Conservation (phyloP, 2,113 vertebrate genomes). For the Lynx canadensis region DNA sequence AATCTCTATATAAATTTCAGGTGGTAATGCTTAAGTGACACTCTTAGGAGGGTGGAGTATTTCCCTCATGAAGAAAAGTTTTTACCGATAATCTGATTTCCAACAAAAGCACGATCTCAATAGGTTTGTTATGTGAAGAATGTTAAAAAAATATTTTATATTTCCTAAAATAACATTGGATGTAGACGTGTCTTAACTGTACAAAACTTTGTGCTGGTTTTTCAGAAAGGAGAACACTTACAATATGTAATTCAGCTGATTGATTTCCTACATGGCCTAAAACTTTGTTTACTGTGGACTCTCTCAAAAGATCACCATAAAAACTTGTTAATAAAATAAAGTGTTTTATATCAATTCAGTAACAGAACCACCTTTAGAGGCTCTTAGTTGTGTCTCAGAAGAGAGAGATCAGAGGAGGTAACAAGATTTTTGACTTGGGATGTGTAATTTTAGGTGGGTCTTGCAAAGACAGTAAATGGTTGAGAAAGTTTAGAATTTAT, state of each 20-base stretch:
- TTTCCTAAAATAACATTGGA: neutral
- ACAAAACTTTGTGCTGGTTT: neutral
- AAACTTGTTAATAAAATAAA: neutral
- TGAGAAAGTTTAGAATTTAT: neutral
- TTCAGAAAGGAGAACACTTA: neutral
- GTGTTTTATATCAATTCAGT: neutral
- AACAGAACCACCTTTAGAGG: neutral
- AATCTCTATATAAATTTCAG: conserved; percentile 65
- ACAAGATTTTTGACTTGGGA: neutral
- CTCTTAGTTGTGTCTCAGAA: neutral
- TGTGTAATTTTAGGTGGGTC: neutral
- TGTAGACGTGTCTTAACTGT: neutral
- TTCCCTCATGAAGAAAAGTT: conserved; percentile 12
- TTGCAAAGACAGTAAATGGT: neutral
- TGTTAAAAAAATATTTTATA: neutral
- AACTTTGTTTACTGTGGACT: neutral
- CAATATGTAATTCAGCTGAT: neutral
- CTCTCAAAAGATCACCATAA: neutral
- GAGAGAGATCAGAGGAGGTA: neutral
- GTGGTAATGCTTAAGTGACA: conserved; percentile 14
- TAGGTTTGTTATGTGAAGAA: neutral
- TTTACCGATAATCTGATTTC: neutral
- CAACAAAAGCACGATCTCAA: neutral
- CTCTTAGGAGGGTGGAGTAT: neutral
- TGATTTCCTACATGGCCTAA: neutral